Conservation (phyloP, 1,140 invertebrate species). For the Ceratosolen solmsi region DNA sequence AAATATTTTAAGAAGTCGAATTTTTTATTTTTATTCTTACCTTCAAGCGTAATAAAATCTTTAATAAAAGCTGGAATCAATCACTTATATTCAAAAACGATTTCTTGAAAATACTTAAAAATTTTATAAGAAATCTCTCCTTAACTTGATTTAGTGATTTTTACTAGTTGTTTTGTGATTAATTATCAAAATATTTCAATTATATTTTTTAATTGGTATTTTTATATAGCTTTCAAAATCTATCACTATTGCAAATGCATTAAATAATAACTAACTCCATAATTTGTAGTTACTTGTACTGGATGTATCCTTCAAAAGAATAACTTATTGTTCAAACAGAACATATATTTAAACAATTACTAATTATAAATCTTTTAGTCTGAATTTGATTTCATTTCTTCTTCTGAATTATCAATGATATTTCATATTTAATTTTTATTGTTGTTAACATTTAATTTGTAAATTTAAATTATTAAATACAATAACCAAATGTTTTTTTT, state of each 20-base stretch:
- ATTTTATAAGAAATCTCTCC: constrained; percentile 23
- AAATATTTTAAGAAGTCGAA: constrained; percentile 4
- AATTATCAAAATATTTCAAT: constrained; percentile 6
- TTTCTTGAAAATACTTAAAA: constrained; percentile 12
- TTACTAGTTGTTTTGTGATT: background rate
- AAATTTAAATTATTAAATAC: background rate
- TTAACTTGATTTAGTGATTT: background rate
- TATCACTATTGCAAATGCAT: background rate
- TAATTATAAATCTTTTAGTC: background rate
- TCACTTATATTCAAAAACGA: background rate
- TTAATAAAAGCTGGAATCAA: background rate
- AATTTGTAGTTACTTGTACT: background rate
- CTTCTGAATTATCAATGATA: background rate
- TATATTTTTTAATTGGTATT: background rate
- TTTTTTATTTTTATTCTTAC: constrained; percentile 38
- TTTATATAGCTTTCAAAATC: background rate
- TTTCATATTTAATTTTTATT: background rate
- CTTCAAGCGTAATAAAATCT: background rate
- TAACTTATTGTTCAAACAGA: background rate
- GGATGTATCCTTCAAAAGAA: constrained; percentile 12
- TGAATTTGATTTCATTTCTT: constrained; percentile 1
- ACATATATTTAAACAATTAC: constrained; percentile 28
- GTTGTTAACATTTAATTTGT: background rate
- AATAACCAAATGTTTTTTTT: constrained; percentile 13
- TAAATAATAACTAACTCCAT: background rate